phyloP scores from a whole-genome alignment of 2,797 vertebrate species.

The Malurus splendens region DNA sequence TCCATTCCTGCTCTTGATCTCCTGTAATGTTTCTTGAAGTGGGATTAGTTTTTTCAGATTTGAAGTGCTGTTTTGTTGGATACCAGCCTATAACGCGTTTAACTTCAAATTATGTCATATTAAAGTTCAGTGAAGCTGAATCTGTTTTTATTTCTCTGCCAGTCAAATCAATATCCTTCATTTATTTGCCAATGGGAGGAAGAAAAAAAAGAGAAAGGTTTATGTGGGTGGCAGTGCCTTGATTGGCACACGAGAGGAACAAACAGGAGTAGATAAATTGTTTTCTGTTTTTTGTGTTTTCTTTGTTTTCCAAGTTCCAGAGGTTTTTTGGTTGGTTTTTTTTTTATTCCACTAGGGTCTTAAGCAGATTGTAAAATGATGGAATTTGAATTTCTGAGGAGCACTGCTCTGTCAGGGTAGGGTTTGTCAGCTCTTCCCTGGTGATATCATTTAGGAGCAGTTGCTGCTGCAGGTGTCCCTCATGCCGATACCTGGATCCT shows the following conservation, averaged over 20 bases:
- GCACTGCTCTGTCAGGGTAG: neutral
- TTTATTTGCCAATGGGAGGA: neutral
- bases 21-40: neutral
- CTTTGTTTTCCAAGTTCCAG: neutral
- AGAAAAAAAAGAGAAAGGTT: neutral
- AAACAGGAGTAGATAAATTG: neutral
- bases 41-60: neutral
- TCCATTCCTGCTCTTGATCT: neutral
- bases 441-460: neutral
- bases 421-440: neutral
- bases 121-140: slow-evolving; percentile 34
- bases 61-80: neutral
- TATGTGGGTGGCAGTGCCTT: slow-evolving; percentile 16
- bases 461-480: neutral
- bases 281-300: neutral
- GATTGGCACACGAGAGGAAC: slow-evolving; percentile 18
- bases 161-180: slow-evolving; percentile 28
- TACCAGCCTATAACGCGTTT: neutral
- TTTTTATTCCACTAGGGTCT: neutral
- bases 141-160: slow-evolving; percentile 40
- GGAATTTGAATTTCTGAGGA: neutral
- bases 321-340: neutral
- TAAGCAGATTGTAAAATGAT: neutral
- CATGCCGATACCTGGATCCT: neutral
- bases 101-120: slow-evolving; percentile 35